Base-by-base conservation (phyloP, 2,113 vertebrate genomes). In the Podarcis cretensis region DNA sequence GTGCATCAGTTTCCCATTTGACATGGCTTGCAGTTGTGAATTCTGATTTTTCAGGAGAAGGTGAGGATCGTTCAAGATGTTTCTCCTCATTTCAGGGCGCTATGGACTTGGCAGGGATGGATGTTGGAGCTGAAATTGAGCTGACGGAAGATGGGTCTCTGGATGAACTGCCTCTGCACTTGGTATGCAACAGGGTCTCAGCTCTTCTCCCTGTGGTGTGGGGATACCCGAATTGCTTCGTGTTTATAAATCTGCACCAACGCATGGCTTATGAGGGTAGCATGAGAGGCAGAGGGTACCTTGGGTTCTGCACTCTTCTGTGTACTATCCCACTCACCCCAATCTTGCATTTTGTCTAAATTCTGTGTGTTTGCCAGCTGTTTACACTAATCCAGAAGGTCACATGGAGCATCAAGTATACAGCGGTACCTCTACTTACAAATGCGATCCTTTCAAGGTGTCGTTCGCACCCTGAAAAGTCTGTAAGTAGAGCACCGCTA, bases 91-190 rank as follows among this genome's bases (percentile, higher is more conserved):
- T 84, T 27, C 48, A 90, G 89, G 81, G 14, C 16, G 2, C 30
- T 0, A 83, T 84, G 89, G 89, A 90, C 7, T 66, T 54, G 66
- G 43, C 20, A 13, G 89, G 89, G 3, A 88, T 93, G 32, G 91
- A 89, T 16, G 84, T 93, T 54, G 93, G 89, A 27, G 88, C 94
- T 20, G 93, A 95, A 81, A 81, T 94, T 3, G 92, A 95, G 65
- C n/a, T 92, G 63, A 89, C 84, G 4, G 91, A 93, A n/a, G 66
- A 75, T 5, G 30, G 27, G 2, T 18, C 48, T 3, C 8, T 88
- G 83, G 92, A 92, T 37, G 92, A 92, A 27, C 20, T 83, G 80
- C 66, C 91, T 13, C 48, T 92, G 23, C 88, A 8, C 35, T 79
- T 93, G 92, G 92, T 93, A 88, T 0, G 89, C 20, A 75, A 30